Conservation (phyloP, 2,113 vertebrate species). For the Otis tarda region DNA sequence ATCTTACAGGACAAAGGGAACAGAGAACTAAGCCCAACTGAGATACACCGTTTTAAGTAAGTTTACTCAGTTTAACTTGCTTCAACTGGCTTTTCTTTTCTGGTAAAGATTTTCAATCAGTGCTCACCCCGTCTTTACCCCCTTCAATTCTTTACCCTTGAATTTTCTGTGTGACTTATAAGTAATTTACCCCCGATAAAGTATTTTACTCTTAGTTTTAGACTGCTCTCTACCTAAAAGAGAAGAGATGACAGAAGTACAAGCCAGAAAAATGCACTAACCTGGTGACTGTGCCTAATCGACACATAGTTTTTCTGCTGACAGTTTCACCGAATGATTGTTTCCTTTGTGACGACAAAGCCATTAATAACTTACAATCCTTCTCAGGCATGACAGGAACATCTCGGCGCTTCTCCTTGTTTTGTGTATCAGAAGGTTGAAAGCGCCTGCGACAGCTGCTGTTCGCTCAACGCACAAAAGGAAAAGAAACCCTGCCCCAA, state of each 20-base stretch:
- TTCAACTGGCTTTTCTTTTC: neutral
- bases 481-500: neutral
- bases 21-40: neutral
- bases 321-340: neutral
- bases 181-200: neutral
- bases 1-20: neutral
- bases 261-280: neutral
- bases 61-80: neutral
- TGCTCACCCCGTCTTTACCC: neutral
- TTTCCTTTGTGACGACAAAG: conserved; percentile 35
- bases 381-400: conserved; percentile 26
- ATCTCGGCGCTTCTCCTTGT: neutral
- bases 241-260: neutral
- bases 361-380: conserved; percentile 33
- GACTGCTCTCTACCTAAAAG: neutral
- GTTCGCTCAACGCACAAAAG: neutral
- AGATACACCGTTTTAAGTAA: neutral
- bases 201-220: neutral
- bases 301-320: conserved; percentile 58
- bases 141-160: neutral
- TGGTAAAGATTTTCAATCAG: neutral
- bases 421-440: neutral
- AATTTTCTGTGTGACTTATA: neutral
- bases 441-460: neutral
- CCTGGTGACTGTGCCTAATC: conserved; percentile 14